These are phyloP conservation scores for Drosophila kanekoi DNA, from an alignment of 2,888 invertebrate genomes.

Conservation along the genomic window DNA sequence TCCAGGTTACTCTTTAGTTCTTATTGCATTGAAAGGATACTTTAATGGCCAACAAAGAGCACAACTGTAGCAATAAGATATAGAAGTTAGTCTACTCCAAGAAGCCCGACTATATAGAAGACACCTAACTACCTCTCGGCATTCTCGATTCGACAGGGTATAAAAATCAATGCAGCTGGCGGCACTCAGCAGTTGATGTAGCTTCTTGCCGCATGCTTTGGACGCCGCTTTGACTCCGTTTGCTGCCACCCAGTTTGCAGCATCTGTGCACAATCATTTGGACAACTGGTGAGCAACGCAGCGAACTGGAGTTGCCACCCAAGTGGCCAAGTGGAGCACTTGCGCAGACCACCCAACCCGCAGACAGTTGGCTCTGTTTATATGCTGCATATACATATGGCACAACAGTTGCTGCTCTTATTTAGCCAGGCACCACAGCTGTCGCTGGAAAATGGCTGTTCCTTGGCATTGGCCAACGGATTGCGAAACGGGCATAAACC, in stretches of 20 bases:
- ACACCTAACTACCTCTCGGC: neutral
- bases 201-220: conserved; percentile 41
- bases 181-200: conserved; percentile 61
- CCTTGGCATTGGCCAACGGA: conserved; percentile 58
- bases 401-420: conserved; percentile 29
- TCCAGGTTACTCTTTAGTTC: no score
- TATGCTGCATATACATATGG: conserved; percentile 17
- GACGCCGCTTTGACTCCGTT: conserved; percentile 10
- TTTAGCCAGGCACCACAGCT: conserved; percentile 28
- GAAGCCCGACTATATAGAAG: no score
- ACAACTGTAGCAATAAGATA: no score
- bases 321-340: conserved; percentile 53
- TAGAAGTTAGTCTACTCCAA: no score
- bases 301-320: conserved; percentile 44
- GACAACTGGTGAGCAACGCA: conserved; percentile 58
- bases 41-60: no score
- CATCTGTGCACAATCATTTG: conserved; percentile 67
- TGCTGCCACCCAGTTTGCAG: conserved; percentile 30
- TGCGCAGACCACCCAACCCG: conserved; percentile 45
- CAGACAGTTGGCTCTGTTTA: conserved; percentile 15
- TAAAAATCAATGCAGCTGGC: conserved; percentile 68
- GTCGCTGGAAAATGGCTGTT: conserved; percentile 47
- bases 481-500: conserved; percentile 52
- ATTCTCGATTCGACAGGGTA: conserved; percentile 33
- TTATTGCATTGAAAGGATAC: no score